A percentile compares a stretch with the other conserved stretches of the same genome.
These are phyloP conservation scores for Timema cristinae DNA, from an alignment of 2,888 invertebrate genomes.

Conservation along the genomic window DNA sequence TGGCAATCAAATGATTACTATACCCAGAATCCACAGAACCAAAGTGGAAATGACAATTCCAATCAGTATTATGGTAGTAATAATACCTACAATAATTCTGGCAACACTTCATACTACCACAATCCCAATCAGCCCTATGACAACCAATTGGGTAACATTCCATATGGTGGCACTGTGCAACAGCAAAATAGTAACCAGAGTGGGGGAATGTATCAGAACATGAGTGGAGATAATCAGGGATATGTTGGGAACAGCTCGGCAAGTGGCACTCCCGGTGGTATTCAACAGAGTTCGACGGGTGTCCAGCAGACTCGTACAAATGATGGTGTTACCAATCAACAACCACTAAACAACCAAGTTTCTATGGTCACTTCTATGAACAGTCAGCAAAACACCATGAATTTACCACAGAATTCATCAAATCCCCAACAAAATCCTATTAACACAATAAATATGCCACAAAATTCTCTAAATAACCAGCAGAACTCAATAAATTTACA, in stretches of 20 bases:
- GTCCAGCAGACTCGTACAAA: neutral
- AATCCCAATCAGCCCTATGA: conserved; percentile 9
- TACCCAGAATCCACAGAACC: conserved; percentile 18
- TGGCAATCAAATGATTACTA: conserved; percentile 21
- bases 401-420: neutral
- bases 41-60: conserved; percentile 15
- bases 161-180: neutral
- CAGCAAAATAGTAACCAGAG: neutral
- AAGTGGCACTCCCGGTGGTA: neutral
- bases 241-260: too few species aligned
- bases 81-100: conserved; percentile 14
- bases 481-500: conserved; percentile 1
- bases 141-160: neutral
- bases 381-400: too few species aligned
- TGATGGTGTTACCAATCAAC: too few species aligned
- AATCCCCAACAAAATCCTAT: conserved; percentile 10
- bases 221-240: neutral
- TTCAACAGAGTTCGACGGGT: neutral
- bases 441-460: neutral
- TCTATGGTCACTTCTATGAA: too few species aligned
- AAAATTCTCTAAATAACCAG: neutral
- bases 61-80: conserved; percentile 24
- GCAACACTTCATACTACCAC: conserved; percentile 10
- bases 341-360: too few species aligned
- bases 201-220: neutral